Conservation (phyloP, 2,113 vertebrate species). For the Lamprologus ornatipinnis region DNA sequence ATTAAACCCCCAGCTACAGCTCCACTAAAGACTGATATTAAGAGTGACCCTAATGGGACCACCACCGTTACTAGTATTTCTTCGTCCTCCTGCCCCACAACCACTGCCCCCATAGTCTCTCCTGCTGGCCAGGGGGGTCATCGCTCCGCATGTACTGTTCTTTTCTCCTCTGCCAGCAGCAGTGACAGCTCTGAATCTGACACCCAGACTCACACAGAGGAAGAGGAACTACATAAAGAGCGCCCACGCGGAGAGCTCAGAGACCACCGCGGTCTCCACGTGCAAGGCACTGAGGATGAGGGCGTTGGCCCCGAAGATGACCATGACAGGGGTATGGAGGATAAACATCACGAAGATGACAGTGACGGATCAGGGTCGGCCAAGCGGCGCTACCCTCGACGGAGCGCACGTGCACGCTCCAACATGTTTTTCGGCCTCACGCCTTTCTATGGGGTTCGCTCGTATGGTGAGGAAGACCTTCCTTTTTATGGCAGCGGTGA, state of each 20-base stretch:
- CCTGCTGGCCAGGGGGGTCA: constrained; percentile 50
- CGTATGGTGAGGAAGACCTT: constrained; percentile 92
- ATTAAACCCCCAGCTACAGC: constrained; percentile 76
- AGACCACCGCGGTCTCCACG: constrained; percentile 35
- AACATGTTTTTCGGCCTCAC: constrained; percentile 98
- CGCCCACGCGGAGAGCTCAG: constrained; percentile 1
- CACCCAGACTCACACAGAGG: constrained; percentile 54
- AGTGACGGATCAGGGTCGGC: constrained; percentile 79
- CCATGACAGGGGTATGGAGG: constrained; percentile 59
- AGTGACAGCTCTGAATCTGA: constrained; percentile 74
- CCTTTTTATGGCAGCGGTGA: constrained; percentile 81
- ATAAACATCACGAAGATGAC: constrained; percentile 86
- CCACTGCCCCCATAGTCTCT: constrained; percentile 49
- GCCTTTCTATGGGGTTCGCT: constrained; percentile 92
- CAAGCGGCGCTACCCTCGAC: constrained; percentile 91
- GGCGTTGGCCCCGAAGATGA: constrained; percentile 60
- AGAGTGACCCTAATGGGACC: constrained; percentile 77
- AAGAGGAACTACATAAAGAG: constrained; percentile 41
- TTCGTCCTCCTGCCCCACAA: constrained; percentile 52
- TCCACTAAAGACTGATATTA: constrained; percentile 57
- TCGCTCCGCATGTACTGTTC: constrained; percentile 41
- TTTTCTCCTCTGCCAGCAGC: constrained; percentile 69
- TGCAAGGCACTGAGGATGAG: constrained; percentile 55
- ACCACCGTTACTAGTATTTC: constrained; percentile 47
- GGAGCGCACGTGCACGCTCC: constrained; percentile 91